Base-by-base conservation (phyloP, 35 echinoderm and acorn worm genomes). In the Ptychodera flava region DNA sequence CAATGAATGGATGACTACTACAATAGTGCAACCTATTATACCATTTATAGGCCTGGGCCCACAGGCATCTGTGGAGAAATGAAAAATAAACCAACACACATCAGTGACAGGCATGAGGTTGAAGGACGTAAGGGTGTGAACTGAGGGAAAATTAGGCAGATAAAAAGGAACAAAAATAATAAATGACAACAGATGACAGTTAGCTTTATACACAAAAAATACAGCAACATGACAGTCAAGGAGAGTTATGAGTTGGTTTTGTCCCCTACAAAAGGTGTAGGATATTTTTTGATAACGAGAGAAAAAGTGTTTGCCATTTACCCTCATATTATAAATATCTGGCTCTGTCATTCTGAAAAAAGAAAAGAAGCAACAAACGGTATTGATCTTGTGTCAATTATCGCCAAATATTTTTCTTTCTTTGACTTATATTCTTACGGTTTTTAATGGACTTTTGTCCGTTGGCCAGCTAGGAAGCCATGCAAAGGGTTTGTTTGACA, bases 251-350 rank as follows among this genome's bases (percentile, higher is more conserved):
- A 64, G 45, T 64, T 64, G 45, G 45, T 64, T 64, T 64, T 64
- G 6, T 64, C 22, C 45, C 45, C 45, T 22, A n/a, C 22, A 64
- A 6, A 22, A 64, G 22, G 45, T 64, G 45, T 64, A 64, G 45
- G 45, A 12, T 64, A 64, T 64, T 64, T 64, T 64, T 64, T 64
- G 45, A 64, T 64, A 64, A 64, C 45, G 45, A 64, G 45, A 64
- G 45, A 64, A 64, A 64, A 64, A 64, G 45, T 64, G 45, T 64
- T 64, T 64, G 6, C 45, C 45, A 64, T 64, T 64, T 64, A 64
- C 45, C 45, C 45, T 64, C 45, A 64, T 64, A 64, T 64, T 64
- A 64, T 64, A 64, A 64, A 64, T 64, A 64, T 64, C 45, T 64
- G 45, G 45, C 45, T 64, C 45, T 64, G 45, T 64, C 45, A 64